Conservation (phyloP, 2,797 vertebrate species). For the Acropternis orthonyx region DNA sequence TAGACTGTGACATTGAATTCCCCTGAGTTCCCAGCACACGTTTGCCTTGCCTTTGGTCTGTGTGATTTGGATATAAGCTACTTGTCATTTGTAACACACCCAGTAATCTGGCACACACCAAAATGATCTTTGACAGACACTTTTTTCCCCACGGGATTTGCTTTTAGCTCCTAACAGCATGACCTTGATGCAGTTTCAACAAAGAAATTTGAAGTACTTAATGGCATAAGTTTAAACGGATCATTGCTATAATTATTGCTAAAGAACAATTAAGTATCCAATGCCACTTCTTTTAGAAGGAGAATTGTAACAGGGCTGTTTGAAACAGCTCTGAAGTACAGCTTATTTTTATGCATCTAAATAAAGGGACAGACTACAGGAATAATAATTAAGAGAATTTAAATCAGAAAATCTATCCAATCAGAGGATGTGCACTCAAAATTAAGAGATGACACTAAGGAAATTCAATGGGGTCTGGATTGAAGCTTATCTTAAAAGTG, state of each 20-base stretch:
- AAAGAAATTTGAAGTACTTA: constrained; percentile 35
- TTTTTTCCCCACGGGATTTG: background rate
- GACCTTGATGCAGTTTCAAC: constrained; percentile 18
- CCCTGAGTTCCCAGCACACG: background rate
- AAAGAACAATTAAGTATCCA: background rate
- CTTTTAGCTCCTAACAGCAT: background rate
- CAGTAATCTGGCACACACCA: constrained; percentile 5
- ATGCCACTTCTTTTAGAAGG: background rate
- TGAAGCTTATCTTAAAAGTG: background rate
- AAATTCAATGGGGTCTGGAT: background rate
- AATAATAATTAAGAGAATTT: background rate
- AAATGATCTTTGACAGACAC: background rate
- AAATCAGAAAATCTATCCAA: background rate
- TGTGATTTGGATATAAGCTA: constrained; percentile 14
- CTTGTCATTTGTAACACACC: constrained; percentile 11
- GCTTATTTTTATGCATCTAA: background rate
- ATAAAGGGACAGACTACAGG: background rate
- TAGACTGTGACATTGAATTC: constrained; percentile 27
- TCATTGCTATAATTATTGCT: background rate
- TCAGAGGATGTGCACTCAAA: background rate
- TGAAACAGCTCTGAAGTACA: background rate
- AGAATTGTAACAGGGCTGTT: background rate
- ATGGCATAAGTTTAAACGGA: background rate
- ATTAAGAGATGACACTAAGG: background rate
- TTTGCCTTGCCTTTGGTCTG: background rate